Base-by-base conservation (phyloP, 2,113 vertebrate species). In the Mobula hypostoma region DNA sequence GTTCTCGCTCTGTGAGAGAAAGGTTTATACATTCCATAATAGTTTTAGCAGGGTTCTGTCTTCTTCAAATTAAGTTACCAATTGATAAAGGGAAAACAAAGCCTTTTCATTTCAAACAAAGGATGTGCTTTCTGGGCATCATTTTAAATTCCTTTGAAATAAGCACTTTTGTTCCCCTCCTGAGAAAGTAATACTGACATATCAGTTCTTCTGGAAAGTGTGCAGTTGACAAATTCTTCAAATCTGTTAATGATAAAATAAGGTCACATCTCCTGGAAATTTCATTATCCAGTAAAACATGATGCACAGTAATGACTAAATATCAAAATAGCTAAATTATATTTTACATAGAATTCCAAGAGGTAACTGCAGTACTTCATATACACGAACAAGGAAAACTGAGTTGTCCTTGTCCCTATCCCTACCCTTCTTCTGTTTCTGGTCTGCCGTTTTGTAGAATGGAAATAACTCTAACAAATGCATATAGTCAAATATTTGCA, bases 91-190 rank as follows among this genome's bases (percentile, higher is more conserved):
- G 7, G 61, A 68, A 68, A 68, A 68, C 85, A 90, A 90, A 66
- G 85, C 61, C 61, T 29, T 90, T 90, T 68, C 29, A 90, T 90
- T 90, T 90, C 85, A 68, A 90, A 68, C 61, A 63, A 90, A 66
- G 27, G 61, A 17, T 90, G 63, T 90, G 14, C 63, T 90, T 88
- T n/a, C 32, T 90, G 85, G 48, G 85, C 85, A 90, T n/a, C n/a
- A 32, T 66, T 90, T 90, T 32, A 90, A 90, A 90, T 68, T 90
- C 85, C 12, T 90, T 90, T 90, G 85, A 90, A 90, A 66, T 29
- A 90, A 90, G n/a, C 61, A 90, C 85, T 90, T 90, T 66, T 90
- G 85, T 90, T 90, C 85, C 1, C 19, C 61, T 90, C 85, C 85
- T 90, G 85, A 90, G 85, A 90, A 90, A 63, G 29, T 66, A 68